Base-by-base conservation (phyloP, 35 echinoderm and acorn worm genomes). In the Lytechinus pictus region DNA sequence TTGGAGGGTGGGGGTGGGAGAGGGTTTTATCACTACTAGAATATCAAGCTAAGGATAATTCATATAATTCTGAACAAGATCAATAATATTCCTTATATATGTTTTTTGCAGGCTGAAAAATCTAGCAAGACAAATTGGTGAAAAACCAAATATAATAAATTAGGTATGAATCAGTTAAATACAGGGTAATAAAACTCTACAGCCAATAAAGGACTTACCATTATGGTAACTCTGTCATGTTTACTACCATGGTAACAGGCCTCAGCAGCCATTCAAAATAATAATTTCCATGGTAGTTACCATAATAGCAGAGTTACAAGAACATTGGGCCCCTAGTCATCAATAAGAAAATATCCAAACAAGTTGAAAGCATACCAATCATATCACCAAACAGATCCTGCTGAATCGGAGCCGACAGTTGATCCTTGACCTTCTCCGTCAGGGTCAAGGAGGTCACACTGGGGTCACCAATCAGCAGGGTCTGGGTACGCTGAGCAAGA, bases 381-480 rank as follows among this genome's bases (percentile, higher is more conserved):
- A 89, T 61, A 89, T 55, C 87, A 9, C 96, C 96, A 28, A 97
- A 55, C 57, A 99, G 89, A 92, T 99, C 98, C 86, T 98, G 96
- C 79, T 96, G 86, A 44, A 95, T 95, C 86, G 96, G 98, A 72
- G 95, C 98, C 10, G 98, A 94, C 5, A 99, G 57, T 27, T 95
- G 57, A 54, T 94, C 91, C 27, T 94, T 96, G 27, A 97, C 61
- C 72, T 96, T 97, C 13, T 96, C 96, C 55, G 97, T 96, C 51
- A 97, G 61, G 27, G 87, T 53, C 53, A 97, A 27, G 13, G 97
- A 96, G 14, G 98, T 99, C 58, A 99, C 72, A 28, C 90, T 89
- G 24, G 98, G 94, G 93, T 98, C 96, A 95, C 98, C 98, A 96
- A 99, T 97, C 86, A 99, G 94, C 28, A 99, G 95, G 28, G 95